Evolutionary conservation across 2,797 vertebrate genomes (phyloP).

Genomic region (Lophius americanus): DNA sequence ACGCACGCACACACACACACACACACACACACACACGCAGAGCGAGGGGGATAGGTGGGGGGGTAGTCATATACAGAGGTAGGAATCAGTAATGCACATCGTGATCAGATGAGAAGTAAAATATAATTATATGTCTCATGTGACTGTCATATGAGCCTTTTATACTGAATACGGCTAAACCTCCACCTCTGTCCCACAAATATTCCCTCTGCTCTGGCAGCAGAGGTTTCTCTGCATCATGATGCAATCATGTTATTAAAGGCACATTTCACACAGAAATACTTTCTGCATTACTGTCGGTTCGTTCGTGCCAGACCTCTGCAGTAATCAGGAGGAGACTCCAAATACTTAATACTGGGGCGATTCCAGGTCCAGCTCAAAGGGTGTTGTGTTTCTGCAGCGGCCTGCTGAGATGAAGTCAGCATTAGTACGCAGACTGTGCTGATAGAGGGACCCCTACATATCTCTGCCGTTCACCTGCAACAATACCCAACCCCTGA

Average conservation of each 20-base stretch:
- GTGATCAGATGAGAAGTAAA: conserved; percentile 25
- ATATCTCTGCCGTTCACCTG: too few relatives aligned
- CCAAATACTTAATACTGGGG: conserved; percentile 5
- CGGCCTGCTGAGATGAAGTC: not conserved
- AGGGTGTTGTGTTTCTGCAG: not conserved
- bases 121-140: conserved; percentile 31
- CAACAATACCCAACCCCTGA: too few relatives aligned
- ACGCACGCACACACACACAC: not conserved
- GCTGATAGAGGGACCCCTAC: too few relatives aligned
- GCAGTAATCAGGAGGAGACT: conserved; percentile 11
- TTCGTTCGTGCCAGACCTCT: conserved; percentile 6
- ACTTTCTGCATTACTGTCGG: conserved; percentile 21
- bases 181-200: conserved; percentile 11
- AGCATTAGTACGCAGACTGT: too few relatives aligned
- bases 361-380: conserved; percentile 7
- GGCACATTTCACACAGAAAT: conserved; percentile 40
- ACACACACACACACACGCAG: not conserved
- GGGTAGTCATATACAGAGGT: conserved; percentile 9
- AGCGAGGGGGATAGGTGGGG: not conserved
- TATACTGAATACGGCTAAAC: not conserved
- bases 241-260: conserved; percentile 38
- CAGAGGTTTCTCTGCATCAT: conserved; percentile 31
- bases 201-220: conserved; percentile 22
- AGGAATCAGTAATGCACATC: conserved; percentile 2
- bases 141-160: conserved; percentile 13